Evolutionary conservation across 2,888 invertebrate genomes (phyloP), one percentile per base, ranked within the genome.

Genomic region (Oligia latruncula): DNA sequence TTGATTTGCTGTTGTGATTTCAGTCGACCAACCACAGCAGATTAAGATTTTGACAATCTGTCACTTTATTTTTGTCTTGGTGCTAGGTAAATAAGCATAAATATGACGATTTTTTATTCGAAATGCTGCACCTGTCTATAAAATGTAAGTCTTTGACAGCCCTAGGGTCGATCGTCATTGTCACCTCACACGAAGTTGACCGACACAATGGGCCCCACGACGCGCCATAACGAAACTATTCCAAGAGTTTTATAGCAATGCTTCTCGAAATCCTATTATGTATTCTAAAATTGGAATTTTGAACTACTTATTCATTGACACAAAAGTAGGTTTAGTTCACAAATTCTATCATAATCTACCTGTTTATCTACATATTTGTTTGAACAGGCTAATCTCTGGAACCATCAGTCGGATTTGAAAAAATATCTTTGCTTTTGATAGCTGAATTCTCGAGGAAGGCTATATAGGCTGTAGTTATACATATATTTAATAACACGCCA

Each of bases 141-240:
- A 23, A 52, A n/a, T 55, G 3, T 71, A 55, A 55, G 23, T 1
- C 55, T 58, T 58, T 40, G 55, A 35, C 75, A 82, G 29, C 83
- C 83, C 87, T 82, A 52, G 11, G 20, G 5, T 62, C 60, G 62
- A 64, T 78, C 40, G 77, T 78, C 77, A 75, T 52, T 49, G 67
- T 65, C 81, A 65, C 87, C 85, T 77, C 89, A 87, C 89, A 89
- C 87, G 89, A 89, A 68, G 84, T 76, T 75, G 73, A 62, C 73
- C 68, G 73, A 82, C 79, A 89, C 87, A 85, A 87, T 88, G 82
- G 76, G 60, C 65, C 46, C 80, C 40, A 78, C 74, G 49, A 68
- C 58, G 17, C 60, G 71, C 77, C 71, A 79, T 78, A 86, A 71
- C 81, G 49, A 82, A 83, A 75, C 78, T 78, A 81, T 83, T 83